Percentiles rank a stretch among this genome's conserved stretches.
Conservation (phyloP, 2,888 invertebrate species). For the Flabesymbios commensalis region DNA sequence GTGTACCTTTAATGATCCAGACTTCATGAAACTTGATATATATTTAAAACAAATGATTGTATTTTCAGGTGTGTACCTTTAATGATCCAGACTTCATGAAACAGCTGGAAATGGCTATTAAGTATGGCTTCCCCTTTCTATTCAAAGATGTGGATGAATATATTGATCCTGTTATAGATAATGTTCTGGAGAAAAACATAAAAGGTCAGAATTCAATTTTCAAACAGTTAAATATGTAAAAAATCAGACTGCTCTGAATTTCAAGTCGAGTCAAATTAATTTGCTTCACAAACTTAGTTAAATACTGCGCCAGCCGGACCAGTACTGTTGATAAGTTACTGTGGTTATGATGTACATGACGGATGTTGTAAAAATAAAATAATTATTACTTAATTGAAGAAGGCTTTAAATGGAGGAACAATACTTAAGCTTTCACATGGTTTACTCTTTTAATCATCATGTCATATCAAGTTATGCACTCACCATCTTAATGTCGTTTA, state of each 20-base stretch:
- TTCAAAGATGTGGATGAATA: constrained; percentile 92
- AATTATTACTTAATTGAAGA: no score
- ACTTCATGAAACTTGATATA: constrained; percentile 82
- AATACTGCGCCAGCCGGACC: not conserved
- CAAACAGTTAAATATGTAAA: not conserved
- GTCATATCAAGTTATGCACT: no score
- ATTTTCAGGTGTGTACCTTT: constrained; percentile 69
- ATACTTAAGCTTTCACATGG: no score
- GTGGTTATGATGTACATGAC: not conserved
- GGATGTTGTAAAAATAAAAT: no score
- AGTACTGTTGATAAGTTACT: not conserved
- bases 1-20: constrained; percentile 80
- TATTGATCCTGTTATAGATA: constrained; percentile 87
- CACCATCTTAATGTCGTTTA: no score
- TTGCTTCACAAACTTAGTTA: not conserved
- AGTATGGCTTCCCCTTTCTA: constrained; percentile 84
- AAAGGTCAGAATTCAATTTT: constrained; percentile 66
- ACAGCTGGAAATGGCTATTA: constrained; percentile 85
- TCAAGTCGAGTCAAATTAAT: not conserved
- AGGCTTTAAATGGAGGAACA: no score
- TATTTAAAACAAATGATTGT: not conserved
- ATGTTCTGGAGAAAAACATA: constrained; percentile 83
- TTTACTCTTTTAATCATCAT: no score
- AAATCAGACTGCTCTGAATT: not conserved
- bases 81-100: constrained; percentile 83